Percentiles rank a stretch among this genome's conserved stretches.
phyloP scores from a whole-genome alignment of 2,113 vertebrate species.

The Xerus inauris region DNA sequence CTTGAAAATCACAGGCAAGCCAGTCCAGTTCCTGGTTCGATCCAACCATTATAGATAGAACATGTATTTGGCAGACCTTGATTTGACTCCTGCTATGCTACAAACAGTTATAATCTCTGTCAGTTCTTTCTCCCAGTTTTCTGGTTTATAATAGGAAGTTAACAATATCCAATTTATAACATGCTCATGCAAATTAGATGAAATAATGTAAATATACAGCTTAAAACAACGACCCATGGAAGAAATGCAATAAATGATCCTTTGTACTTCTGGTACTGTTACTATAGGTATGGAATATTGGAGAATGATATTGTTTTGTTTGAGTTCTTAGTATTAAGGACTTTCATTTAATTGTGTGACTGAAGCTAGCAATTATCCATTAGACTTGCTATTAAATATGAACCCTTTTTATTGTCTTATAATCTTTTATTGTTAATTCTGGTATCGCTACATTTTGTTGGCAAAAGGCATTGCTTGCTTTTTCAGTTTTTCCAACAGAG shows the following conservation, averaged over 20 bases:
- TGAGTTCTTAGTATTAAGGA: background rate
- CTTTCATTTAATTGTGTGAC: conserved; percentile 12
- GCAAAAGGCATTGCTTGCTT: background rate
- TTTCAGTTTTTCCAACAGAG: conserved; percentile 18
- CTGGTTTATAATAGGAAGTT: background rate
- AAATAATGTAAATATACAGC: background rate
- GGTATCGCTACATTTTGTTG: background rate
- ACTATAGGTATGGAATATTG: background rate
- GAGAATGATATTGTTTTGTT: conserved; percentile 10
- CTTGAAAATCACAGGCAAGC: background rate
- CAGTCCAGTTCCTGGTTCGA: background rate
- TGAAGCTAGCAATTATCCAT: conserved; percentile 54
- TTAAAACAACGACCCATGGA: background rate
- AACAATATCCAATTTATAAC: background rate
- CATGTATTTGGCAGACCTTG: background rate
- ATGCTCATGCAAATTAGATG: conserved; percentile 32
- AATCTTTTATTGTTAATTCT: conserved; percentile 6
- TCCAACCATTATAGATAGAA: background rate
- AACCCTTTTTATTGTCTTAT: background rate
- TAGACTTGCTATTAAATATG: conserved; percentile 39
- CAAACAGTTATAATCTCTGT: background rate
- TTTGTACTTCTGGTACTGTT: background rate
- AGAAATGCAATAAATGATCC: background rate
- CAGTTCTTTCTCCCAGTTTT: background rate
- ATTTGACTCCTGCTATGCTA: background rate